A percentile compares a stretch with the other conserved stretches of the same genome.
These are phyloP conservation scores for Gobio occitaniae DNA, from an alignment of 2,797 vertebrate genomes.

Conservation along the genomic window DNA sequence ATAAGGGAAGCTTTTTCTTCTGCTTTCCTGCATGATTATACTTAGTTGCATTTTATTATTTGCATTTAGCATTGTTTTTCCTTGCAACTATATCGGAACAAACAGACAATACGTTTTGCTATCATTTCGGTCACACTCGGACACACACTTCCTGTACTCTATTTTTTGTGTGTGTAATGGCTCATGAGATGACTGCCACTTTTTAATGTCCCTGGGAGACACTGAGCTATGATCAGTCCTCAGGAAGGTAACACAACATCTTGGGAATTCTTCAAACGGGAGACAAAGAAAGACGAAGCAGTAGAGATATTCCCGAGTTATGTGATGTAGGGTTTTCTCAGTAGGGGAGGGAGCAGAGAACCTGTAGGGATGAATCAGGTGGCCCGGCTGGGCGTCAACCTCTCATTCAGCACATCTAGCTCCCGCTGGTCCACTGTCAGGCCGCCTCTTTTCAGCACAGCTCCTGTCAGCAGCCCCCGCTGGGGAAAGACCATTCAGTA, in stretches of 20 bases:
- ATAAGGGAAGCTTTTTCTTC: background rate
- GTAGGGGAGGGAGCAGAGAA: slow-evolving; percentile 11
- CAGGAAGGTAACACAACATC: slow-evolving; percentile 40
- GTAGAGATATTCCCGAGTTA: slow-evolving; percentile 12
- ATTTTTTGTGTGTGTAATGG: slow-evolving; percentile 13
- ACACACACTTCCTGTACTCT: background rate
- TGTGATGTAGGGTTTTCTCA: slow-evolving; percentile 37
- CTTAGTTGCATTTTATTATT: background rate
- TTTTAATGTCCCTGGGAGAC: slow-evolving; percentile 31
- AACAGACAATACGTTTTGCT: slow-evolving; percentile 1
- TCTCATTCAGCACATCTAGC: slow-evolving; percentile 28
- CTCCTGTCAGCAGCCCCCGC: slow-evolving; percentile 29
- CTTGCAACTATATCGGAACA: background rate
- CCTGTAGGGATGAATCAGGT: slow-evolving; percentile 39
- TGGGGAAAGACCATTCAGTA: slow-evolving; percentile 28
- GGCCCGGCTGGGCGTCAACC: slow-evolving; percentile 17
- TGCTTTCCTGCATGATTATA: background rate
- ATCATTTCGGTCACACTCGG: background rate
- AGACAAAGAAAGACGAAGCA: background rate
- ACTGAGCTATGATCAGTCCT: slow-evolving; percentile 32
- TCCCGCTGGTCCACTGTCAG: slow-evolving; percentile 26
- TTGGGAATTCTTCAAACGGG: slow-evolving; percentile 28
- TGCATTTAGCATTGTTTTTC: slow-evolving; percentile 5
- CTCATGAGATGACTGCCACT: background rate
- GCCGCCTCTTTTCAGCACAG: background rate